Evolutionary conservation across 1,140 invertebrate genomes (phyloP).

Genomic region (Trachelipus rathkii): DNA sequence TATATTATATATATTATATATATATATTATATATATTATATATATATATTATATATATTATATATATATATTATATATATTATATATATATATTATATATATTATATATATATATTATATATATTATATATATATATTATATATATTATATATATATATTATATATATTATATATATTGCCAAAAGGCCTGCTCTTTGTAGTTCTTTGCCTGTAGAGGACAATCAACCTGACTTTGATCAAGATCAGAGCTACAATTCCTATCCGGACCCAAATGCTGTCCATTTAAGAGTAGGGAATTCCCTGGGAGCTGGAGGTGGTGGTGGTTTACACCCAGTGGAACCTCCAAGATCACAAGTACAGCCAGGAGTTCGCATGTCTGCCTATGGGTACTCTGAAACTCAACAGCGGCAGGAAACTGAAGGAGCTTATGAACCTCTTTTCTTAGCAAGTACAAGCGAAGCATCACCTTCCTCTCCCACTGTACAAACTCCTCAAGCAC

Average conservation of each 20-base stretch:
- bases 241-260: constrained; percentile 4
- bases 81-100: too few relatives aligned
- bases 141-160: too few relatives aligned
- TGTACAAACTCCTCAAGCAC: constrained; percentile 30
- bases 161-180: too few relatives aligned
- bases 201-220: background rate
- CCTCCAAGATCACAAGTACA: constrained; percentile 28
- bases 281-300: constrained; percentile 38
- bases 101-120: too few relatives aligned
- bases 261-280: constrained; percentile 26
- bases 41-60: too few relatives aligned
- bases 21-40: too few relatives aligned
- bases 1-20: too few relatives aligned
- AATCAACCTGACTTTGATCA: constrained; percentile 16
- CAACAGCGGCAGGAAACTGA: background rate
- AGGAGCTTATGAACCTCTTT: constrained; percentile 40
- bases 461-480: constrained; percentile 26
- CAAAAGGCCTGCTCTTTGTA: constrained; percentile 14
- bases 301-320: constrained; percentile 31
- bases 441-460: constrained; percentile 30
- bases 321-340: constrained; percentile 17
- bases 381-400: background rate
- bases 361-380: background rate
- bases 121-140: too few relatives aligned
- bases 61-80: too few relatives aligned